Base-by-base conservation (phyloP, 2,113 vertebrate species). In the Tenrec ecaudatus region DNA sequence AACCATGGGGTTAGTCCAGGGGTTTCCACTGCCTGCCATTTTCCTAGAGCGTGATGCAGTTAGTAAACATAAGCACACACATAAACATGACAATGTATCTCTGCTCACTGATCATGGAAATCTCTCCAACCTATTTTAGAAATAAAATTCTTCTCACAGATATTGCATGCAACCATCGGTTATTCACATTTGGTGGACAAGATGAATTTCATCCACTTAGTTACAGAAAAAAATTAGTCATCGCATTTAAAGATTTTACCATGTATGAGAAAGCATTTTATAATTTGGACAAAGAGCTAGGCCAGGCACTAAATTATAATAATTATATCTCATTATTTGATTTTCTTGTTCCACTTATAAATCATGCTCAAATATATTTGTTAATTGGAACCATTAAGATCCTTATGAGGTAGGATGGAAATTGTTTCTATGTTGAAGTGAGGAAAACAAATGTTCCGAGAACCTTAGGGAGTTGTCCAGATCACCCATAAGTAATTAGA, bases 281-380 rank as follows among this genome's bases (percentile, higher is more conserved):
- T 94, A 93, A 90, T 20, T 38, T 83, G 16, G 79, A 81, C 93
- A 82, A 86, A 88, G 43, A 93, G 68, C 60, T 88, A 31, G 77
- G 38, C 62, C 79, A 95, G 66, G 83, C 66, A 90, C 40, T 88
- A 88, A 95, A 92, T 95, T 95, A 73, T 1, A 77, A 57, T 90
- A 86, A 93, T 95, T 90, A 81, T 36, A 36, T 7, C 40, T 90
- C 53, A 90, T 93, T 53, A 53, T 53, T 90, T 95, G 73, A 88
- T 79, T 78, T 78, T 91, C 64, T 94, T 90, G 12, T 90, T 87
- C 66, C 91, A 76, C 62, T 78, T 86, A 73, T 43, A 96, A 86
- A 78, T 88, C 0, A 2, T 86, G 7, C 33, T 95, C 64, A 90
- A 94, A 94, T 89, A 89, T 86, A 38, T 84, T 93, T 95, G 90